phyloP scores from a whole-genome alignment of 2,113 vertebrate species.

The Anguilla rostrata region DNA sequence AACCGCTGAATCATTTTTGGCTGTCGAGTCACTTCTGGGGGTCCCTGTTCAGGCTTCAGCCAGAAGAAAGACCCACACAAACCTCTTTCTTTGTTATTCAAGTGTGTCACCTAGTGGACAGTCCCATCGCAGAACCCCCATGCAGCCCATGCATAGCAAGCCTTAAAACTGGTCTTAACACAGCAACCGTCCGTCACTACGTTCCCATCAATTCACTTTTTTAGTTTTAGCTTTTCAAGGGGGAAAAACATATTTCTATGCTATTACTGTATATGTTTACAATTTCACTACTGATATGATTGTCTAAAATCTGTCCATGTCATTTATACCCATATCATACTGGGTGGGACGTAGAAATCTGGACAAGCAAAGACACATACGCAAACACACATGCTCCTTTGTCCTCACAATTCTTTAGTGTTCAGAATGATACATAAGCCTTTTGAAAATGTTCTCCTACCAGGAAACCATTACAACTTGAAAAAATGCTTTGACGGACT shows the following conservation, averaged over 20 bases:
- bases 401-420: too few relatives aligned
- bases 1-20: neutral
- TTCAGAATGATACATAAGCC: too few relatives aligned
- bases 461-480: too few relatives aligned
- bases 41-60: neutral
- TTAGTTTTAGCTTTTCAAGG: too few relatives aligned
- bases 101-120: constrained; percentile 83
- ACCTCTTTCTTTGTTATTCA: constrained; percentile 60
- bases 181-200: neutral
- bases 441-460: too few relatives aligned
- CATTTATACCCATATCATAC: too few relatives aligned
- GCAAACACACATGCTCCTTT: neutral
- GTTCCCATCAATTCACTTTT: neutral
- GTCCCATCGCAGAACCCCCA: neutral
- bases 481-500: too few relatives aligned
- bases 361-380: neutral
- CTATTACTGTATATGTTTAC: neutral
- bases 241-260: too few relatives aligned
- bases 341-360: too few relatives aligned
- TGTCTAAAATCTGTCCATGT: too few relatives aligned
- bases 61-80: neutral
- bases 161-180: neutral
- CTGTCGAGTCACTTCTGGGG: neutral
- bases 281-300: too few relatives aligned
- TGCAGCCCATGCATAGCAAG: neutral